Conservation (phyloP, 2,113 vertebrate species). For the Melanerpes formicivorus region DNA sequence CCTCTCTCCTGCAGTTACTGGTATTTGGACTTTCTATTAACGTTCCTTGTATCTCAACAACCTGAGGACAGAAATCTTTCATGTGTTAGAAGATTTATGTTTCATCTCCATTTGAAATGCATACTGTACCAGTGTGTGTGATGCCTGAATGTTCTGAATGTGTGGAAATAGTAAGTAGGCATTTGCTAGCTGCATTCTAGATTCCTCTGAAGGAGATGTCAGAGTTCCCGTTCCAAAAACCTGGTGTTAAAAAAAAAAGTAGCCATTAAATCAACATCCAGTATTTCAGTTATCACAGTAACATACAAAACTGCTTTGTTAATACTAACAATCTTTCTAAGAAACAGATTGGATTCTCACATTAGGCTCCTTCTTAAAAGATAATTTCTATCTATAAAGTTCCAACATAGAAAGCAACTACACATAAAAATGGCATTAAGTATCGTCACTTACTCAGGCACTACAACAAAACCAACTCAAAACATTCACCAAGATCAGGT, state of each 20-base stretch:
- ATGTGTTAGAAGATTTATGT: not conserved
- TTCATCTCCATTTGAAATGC: not conserved
- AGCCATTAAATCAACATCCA: not conserved
- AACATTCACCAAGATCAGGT: not conserved
- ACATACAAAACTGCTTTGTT: not conserved
- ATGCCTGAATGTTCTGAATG: constrained; percentile 90
- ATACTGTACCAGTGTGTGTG: constrained; percentile 88
- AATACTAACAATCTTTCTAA: not conserved
- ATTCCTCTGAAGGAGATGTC: constrained; percentile 75
- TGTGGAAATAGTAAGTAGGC: constrained; percentile 88
- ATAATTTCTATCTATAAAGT: not conserved
- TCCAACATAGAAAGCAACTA: not conserved
- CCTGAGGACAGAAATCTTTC: not conserved
- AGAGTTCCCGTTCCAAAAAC: constrained; percentile 90
- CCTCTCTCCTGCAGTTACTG: not conserved
- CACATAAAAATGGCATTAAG: not conserved
- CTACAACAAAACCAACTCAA: not conserved
- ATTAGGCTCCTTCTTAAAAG: not conserved
- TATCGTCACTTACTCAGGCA: not conserved
- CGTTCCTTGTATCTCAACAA: not conserved
- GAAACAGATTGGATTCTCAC: not conserved
- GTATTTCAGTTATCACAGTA: not conserved
- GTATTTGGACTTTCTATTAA: not conserved
- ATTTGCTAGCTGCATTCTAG: constrained; percentile 77
- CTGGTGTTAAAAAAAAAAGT: constrained; percentile 59